Percentiles rank a stretch among this genome's conserved stretches.
phyloP scores from a whole-genome alignment of 23 tunicate genomes.

The Clavelina lepadiformis region DNA sequence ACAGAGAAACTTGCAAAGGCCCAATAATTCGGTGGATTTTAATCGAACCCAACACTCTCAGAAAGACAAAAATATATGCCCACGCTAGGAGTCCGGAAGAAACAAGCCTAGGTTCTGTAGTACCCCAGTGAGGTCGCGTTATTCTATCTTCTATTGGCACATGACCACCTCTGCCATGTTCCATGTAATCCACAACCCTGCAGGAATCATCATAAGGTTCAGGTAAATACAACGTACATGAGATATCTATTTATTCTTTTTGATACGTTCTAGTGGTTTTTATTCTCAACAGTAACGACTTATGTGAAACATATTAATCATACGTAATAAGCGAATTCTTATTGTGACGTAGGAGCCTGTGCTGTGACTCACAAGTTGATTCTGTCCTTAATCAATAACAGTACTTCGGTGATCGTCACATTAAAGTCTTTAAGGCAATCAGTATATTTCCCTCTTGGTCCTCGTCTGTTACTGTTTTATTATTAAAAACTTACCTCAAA shows the following conservation, averaged over 20 bases:
- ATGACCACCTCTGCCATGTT: neutral
- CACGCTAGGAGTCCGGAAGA: constrained; percentile 50
- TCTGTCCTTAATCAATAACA: no score
- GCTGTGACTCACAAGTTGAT: no score
- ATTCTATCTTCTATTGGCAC: neutral
- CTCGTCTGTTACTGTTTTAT: no score
- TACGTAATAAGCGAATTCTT: no score
- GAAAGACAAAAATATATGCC: constrained; percentile 63
- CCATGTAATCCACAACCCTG: constrained; percentile 26
- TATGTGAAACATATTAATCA: no score
- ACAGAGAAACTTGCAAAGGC: constrained; percentile 77
- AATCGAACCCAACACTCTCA: constrained; percentile 44
- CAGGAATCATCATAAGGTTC: neutral
- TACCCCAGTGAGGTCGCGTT: constrained; percentile 36
- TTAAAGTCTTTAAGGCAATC: no score
- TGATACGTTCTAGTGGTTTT: neutral
- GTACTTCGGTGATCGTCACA: no score
- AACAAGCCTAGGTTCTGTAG: constrained; percentile 39
- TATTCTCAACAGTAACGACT: neutral
- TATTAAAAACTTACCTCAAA: constrained; percentile 33
- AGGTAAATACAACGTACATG: neutral
- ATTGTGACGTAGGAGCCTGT: no score
- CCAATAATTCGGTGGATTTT: constrained; percentile 49
- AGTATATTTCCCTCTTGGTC: neutral
- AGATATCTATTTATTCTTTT: neutral